Conservation (phyloP, 1,140 invertebrate species). For the Drosophila watanabei region DNA sequence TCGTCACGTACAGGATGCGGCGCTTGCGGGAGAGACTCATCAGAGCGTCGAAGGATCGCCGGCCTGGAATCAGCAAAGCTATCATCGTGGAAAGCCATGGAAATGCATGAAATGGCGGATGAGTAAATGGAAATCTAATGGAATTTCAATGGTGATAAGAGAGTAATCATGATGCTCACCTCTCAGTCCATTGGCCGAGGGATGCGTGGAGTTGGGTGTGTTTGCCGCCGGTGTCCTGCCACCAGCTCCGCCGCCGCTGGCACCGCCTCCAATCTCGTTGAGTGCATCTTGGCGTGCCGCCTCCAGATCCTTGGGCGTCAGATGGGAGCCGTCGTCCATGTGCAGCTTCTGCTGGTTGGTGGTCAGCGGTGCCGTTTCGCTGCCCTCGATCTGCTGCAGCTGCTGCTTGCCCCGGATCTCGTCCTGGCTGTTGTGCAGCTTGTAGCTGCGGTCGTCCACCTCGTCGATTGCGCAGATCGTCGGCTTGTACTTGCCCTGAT, state of each 20-base stretch:
- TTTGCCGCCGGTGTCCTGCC: constrained; percentile 65
- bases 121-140: background rate
- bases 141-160: background rate
- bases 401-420: constrained; percentile 50
- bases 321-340: constrained; percentile 65
- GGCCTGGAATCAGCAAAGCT: constrained; percentile 83
- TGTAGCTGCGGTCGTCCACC: constrained; percentile 81
- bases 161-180: constrained; percentile 39
- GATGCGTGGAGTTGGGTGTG: constrained; percentile 69
- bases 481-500: constrained; percentile 81
- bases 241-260: constrained; percentile 13
- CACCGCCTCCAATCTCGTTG: constrained; percentile 25
- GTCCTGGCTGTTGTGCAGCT: constrained; percentile 63
- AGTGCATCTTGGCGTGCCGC: constrained; percentile 65
- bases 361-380: constrained; percentile 79
- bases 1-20: constrained; percentile 76
- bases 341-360: constrained; percentile 81
- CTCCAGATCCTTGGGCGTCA: constrained; percentile 76
- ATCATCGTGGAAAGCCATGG: constrained; percentile 25
- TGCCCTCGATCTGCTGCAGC: constrained; percentile 74
- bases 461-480: constrained; percentile 80
- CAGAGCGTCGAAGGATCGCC: constrained; percentile 76
- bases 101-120: constrained; percentile 25
- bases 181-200: constrained; percentile 77
- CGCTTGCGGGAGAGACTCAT: constrained; percentile 79